Base-by-base conservation (phyloP, 2,113 vertebrate species). In the Tachysurus fulvidraco region DNA sequence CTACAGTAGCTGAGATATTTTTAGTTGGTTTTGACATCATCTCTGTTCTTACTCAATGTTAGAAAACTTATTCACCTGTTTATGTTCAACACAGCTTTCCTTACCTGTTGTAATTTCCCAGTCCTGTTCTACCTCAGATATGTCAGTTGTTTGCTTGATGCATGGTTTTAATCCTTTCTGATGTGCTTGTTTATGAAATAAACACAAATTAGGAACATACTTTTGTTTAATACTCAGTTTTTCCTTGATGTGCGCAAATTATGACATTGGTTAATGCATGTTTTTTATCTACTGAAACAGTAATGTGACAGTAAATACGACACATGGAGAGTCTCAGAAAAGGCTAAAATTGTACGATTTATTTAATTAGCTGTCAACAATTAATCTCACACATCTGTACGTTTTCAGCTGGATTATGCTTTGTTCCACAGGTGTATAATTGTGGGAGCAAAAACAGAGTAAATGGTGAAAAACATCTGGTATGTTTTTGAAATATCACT, bases 161-260 rank as follows among this genome's bases (percentile, higher is more conserved):
- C 94, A 94, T 94, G 94, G 91, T 93, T 94, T 87, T 91, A 93
- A 91, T 93, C 92, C 92, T 91, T 94, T 88, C 83, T 17, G 0
- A 28, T 65, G n/a, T 94, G 94, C 93, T 91, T 95, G 16, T 79
- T 94, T 94, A 92, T 84, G 88, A 92, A 95, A 94, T 94, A 95
- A 95, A 94, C 89, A 90, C 86, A 90, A 86, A 79, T 91, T 89
- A 92, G 88, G 52, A 88, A 88, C 92, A 90, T 83, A 74, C 9
- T 21, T 79, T 77, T 52, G n/a, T 57, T 79, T 57, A 55, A 57
- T 36, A 8, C 16, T 4, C 17, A 11, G 14, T 55, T 14, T 55
- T 78, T 55, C 28, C 21, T 2, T 54, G 16, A 14, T 44, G 36
- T 71, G 2, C 74, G 17, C 5, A 28, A 77, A 77, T 77, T n/a